Percentiles rank a stretch among this genome's conserved stretches.
Conservation (phyloP, 2,113 vertebrate genomes). For the Xyliphius kryptos region DNA sequence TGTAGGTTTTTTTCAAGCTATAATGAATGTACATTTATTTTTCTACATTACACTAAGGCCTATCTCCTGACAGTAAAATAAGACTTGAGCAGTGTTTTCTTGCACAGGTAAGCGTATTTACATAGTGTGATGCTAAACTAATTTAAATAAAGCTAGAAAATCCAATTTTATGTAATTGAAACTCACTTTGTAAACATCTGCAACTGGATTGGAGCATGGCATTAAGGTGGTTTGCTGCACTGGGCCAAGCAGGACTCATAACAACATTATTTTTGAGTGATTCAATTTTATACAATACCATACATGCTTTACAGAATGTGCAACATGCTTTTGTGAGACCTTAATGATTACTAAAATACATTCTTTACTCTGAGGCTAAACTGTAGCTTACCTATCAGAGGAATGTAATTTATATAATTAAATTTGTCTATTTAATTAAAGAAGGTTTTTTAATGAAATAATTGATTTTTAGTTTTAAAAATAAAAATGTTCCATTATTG, state of each 20-base stretch:
- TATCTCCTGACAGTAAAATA: constrained; percentile 45
- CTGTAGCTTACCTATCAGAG: constrained; percentile 45
- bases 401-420: too few relatives aligned
- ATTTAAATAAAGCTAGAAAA: constrained; percentile 68
- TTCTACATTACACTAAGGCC: constrained; percentile 47
- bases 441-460: too few relatives aligned
- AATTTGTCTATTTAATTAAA: too few relatives aligned
- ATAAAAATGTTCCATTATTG: too few relatives aligned
- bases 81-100: constrained; percentile 41
- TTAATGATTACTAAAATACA: constrained; percentile 55
- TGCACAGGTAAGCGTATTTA: constrained; percentile 68
- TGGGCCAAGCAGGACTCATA: constrained; percentile 59
- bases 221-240: constrained; percentile 66
- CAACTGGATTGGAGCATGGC: constrained; percentile 65
- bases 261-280: constrained; percentile 61
- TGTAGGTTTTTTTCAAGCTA: constrained; percentile 52
- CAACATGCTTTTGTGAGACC: constrained; percentile 52
- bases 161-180: constrained; percentile 69
- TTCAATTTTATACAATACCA: constrained; percentile 58
- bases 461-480: too few relatives aligned
- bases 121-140: constrained; percentile 61
- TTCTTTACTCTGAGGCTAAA: constrained; percentile 55
- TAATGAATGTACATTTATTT: constrained; percentile 68
- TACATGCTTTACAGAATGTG: constrained; percentile 61
- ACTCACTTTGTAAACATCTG: constrained; percentile 65